These are phyloP conservation scores for Cabera pusaria DNA, from an alignment of 2,888 invertebrate species.

Conservation along the genomic window DNA sequence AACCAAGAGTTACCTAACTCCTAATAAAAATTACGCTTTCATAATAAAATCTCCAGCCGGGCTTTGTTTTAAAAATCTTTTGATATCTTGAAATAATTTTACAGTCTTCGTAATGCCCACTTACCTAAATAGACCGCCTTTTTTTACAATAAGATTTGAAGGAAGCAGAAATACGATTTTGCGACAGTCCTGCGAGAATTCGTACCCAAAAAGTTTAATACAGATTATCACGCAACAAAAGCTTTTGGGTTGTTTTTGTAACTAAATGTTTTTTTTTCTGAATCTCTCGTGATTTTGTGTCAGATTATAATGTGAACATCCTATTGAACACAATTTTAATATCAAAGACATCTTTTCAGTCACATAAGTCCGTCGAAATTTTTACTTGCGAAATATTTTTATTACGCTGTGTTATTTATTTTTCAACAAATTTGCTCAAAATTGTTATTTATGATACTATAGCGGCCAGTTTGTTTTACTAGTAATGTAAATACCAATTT, in stretches of 20 bases:
- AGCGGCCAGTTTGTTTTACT: no score
- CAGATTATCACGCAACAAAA: slow-evolving; percentile 34
- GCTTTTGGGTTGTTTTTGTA: slow-evolving; percentile 27
- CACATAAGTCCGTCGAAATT: no score
- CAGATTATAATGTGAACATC: no score
- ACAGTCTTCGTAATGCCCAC: slow-evolving; percentile 24
- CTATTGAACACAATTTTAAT: no score
- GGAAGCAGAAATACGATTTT: slow-evolving; percentile 30
- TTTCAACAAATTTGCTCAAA: no score
- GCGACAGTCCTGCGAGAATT: slow-evolving; percentile 29
- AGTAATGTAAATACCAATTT: no score
- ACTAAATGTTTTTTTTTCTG: slow-evolving; percentile 26
- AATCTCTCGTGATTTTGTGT: slow-evolving; percentile 16
- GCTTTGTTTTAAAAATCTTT: slow-evolving; percentile 22
- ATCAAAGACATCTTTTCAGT: no score
- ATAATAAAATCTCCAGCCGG: slow-evolving; percentile 15
- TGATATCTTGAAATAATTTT: slow-evolving; percentile 22
- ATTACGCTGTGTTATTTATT: no score
- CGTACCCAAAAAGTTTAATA: slow-evolving; percentile 34
- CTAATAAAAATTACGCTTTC: slow-evolving; percentile 19
- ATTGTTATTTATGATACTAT: no score
- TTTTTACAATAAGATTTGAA: slow-evolving; percentile 26
- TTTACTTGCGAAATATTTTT: no score
- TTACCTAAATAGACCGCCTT: slow-evolving; percentile 24
- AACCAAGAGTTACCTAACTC: slow-evolving; percentile 2